Evolutionary conservation across 2,888 invertebrate species (phyloP), one percentile per base, ranked within the genome.

Genomic region (Harpalus rufipes): DNA sequence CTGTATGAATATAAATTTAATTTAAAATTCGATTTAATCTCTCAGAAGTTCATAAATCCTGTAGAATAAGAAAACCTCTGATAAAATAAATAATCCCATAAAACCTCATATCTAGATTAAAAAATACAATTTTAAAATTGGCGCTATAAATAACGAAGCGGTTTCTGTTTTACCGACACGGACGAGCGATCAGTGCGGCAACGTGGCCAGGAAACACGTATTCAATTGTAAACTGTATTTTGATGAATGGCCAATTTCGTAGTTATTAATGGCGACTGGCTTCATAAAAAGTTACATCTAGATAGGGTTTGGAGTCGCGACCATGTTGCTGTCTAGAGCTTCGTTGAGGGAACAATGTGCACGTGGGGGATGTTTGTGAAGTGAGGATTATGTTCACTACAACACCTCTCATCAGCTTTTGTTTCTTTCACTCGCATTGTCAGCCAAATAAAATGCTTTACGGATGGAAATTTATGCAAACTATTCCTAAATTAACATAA

Each of bases 191-290:
- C 39, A 59, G 58, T 10, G 72, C 74, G 41, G 78, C 41, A 80
- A 80, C 80, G 61, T 63, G 39, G 80, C 59, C 80, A 32, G 84
- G 84, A 84, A 84, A 74, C 84, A 84, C 78, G 84, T 84, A 84
- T 84, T 84, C 78, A 84, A 84, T 84, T 84, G 81, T 81, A 68
- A 68, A 65, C 68, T 68, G 84, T 76, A 78, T 78, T 84, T 84
- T 84, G 78, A 84, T 84, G 44, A 84, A 84, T 76, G 84, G 78
- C 78, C 84, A 84, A 84, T 84, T 84, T 84, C 84, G 84, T 32
- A 84, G 84, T 84, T 84, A 84, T 84, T 78, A 84, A 84, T 84
- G 84, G 84, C 51, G 44, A 56, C 41, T 39, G 51, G 84, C 78
- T 84, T 78, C 84, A 84, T 84, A 78, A 84, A 63, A 84, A 84